Conservation (phyloP, 2,797 vertebrate species). For the Bovichtus variegatus region DNA sequence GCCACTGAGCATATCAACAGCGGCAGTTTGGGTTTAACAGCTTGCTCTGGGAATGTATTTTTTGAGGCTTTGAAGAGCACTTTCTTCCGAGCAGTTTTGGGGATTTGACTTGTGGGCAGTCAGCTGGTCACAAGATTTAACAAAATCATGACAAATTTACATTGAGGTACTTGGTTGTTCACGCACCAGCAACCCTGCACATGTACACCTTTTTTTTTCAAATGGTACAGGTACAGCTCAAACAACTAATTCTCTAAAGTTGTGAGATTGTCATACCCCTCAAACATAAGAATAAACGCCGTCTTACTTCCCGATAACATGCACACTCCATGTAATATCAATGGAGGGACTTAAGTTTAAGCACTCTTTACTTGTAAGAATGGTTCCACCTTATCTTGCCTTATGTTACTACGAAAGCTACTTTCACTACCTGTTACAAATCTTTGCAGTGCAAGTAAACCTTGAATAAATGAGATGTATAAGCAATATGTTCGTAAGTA, state of each 20-base stretch:
- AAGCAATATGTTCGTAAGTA: not conserved
- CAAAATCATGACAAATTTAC: constrained; percentile 54
- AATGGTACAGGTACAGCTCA: not conserved
- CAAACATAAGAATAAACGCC: not conserved
- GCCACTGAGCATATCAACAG: constrained; percentile 44
- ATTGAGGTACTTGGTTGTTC: constrained; percentile 30
- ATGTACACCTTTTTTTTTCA: constrained; percentile 1
- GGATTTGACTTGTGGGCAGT: constrained; percentile 61
- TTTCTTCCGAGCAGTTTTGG: constrained; percentile 44
- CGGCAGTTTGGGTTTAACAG: constrained; percentile 61
- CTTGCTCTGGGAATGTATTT: constrained; percentile 59
- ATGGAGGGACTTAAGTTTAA: constrained; percentile 2
- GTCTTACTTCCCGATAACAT: not conserved
- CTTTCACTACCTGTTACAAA: not conserved
- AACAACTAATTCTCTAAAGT: constrained; percentile 1
- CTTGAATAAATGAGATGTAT: not conserved
- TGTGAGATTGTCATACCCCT: not conserved
- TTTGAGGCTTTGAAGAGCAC: constrained; percentile 51
- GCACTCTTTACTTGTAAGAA: not conserved
- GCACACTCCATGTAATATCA: not conserved
- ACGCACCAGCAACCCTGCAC: constrained; percentile 16
- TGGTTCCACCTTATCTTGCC: not conserved
- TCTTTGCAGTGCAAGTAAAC: not conserved
- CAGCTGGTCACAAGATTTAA: constrained; percentile 44
- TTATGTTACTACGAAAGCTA: not conserved